Evolutionary conservation across 2,113 vertebrate species (phyloP), one percentile per base, ranked within the genome.

Genomic region (Symphodus melops): DNA sequence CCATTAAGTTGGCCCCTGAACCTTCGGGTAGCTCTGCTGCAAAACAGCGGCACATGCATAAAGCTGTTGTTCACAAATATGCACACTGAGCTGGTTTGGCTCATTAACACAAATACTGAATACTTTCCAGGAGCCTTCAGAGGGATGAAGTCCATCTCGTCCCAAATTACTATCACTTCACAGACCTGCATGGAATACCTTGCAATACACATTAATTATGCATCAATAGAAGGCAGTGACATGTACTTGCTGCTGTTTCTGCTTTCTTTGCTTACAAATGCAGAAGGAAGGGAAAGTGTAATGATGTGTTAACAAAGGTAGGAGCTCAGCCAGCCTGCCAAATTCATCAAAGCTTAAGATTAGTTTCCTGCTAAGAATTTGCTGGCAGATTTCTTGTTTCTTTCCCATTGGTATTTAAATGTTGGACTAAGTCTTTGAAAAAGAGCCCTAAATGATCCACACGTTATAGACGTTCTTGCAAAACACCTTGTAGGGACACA

Each of bases 141-240:
- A 75, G 72, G 64, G 52, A 76, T 68, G 19, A 86, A 62, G 70
- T 73, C 73, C 58, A 62, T 63, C 74, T 66, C 59, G 61, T 28
- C 60, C 33, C 65, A 72, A 83, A 70, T 85, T 73, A 69, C 68
- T 73, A 70, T 64, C 75, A 79, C 74, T 81, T 66, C 61, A 46
- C 44, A 70, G 69, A 79, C 71, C 53, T 59, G 67, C n/a, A 8
- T 23, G 19, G 65, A 69, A 76, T 81, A 79, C 75, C 64, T 88
- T 66, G 64, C 60, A 75, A 71, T 78, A 72, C 16, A 54, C 68
- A 89, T 90, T 84, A 90, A 91, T 92, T 88, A 91, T 89, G 83
- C 71, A 89, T 85, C 79, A 28, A 49, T 60, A 67, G 82, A 63
- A 19, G 10, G 68, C 23, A 44, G 48, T 33, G 13, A 61, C 74